A percentile compares a stretch with the other conserved stretches of the same genome.
phyloP scores from a whole-genome alignment of 35 echinoderm and acorn worm species.

The Ophiothrix spiculata region DNA sequence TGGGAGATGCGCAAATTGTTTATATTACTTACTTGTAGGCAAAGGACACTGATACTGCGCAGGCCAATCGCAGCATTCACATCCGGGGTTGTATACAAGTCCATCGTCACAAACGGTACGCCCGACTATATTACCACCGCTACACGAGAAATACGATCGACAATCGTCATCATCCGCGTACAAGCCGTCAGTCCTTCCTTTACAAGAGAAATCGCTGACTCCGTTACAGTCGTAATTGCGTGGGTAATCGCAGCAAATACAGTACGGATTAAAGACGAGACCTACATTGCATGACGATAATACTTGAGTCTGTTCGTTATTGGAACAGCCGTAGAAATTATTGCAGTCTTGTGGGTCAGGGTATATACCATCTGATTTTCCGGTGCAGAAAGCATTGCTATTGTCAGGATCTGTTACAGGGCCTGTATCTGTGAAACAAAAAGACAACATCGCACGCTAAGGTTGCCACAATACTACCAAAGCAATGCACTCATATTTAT shows the following conservation, averaged over 20 bases:
- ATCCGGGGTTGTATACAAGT: neutral
- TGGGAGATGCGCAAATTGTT: no score
- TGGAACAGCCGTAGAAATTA: neutral
- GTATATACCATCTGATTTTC: neutral
- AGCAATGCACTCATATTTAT: no score
- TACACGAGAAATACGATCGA: neutral
- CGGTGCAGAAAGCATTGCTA: no score
- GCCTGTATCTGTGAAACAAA: no score
- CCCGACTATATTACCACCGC: neutral
- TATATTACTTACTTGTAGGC: neutral
- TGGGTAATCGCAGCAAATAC: neutral
- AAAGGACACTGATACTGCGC: neutral
- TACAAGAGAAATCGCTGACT: neutral
- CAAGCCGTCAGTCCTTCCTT: neutral
- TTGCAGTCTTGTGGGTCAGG: neutral
- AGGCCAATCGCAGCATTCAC: neutral
- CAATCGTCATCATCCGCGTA: neutral
- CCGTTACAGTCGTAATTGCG: neutral
- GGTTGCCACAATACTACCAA: no score
- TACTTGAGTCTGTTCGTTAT: neutral
- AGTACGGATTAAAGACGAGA: slow-evolving; percentile 2
- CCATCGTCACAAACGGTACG: neutral
- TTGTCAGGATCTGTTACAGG: no score
- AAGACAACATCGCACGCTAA: no score
- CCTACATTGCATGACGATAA: neutral